phyloP scores from a whole-genome alignment of 2,888 invertebrate species.

The Pegoplata infirma region DNA sequence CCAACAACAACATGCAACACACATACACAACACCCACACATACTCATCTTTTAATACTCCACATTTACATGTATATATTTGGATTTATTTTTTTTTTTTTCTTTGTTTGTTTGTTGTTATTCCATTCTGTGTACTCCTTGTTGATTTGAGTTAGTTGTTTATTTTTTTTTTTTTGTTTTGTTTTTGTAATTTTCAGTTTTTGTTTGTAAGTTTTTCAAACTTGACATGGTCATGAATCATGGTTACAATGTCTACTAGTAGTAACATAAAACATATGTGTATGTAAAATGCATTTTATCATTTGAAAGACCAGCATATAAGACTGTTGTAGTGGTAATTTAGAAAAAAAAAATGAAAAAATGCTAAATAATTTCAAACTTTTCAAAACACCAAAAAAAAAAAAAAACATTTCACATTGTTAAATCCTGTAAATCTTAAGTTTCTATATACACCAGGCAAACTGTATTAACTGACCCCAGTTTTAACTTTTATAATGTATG shows the following conservation, averaged over 20 bases:
- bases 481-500: not conserved
- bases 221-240: slow-evolving; percentile 30
- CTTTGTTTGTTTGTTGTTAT: not conserved
- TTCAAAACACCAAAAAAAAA: not conserved
- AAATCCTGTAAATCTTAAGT: not conserved
- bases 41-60: not conserved
- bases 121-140: not conserved
- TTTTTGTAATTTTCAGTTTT: no score
- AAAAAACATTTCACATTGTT: not conserved
- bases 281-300: slow-evolving; percentile 10
- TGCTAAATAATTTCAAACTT: not conserved
- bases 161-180: not conserved
- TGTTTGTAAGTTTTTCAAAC: slow-evolving; percentile 13
- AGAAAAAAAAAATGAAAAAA: no score
- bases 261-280: slow-evolving; percentile 11
- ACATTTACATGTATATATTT: not conserved
- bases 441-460: not conserved
- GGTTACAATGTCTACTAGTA: slow-evolving; percentile 7
- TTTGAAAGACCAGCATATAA: not conserved
- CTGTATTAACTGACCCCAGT: not conserved
- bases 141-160: not conserved
- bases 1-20: no score
- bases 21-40: not conserved
- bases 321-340: slow-evolving; percentile 4
- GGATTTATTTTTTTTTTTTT: not conserved